Percentiles rank a stretch among this genome's conserved stretches.
Conservation (phyloP, 2,888 invertebrate species). For the Disparrhopalites patrizii region DNA sequence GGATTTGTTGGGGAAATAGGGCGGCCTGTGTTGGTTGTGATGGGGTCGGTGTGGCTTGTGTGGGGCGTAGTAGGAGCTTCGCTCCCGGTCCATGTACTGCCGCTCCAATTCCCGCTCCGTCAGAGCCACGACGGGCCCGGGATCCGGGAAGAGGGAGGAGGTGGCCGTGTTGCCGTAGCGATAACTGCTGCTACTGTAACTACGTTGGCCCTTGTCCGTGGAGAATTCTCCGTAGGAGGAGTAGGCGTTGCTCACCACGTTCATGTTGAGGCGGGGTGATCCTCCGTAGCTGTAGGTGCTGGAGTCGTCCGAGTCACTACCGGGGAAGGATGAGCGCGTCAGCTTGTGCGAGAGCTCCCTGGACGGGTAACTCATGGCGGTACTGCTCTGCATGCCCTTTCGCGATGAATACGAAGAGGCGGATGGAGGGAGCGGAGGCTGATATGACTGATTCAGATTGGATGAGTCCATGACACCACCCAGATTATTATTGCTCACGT, state of each 20-base stretch:
- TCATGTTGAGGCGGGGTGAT: constrained; percentile 21
- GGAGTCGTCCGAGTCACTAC: constrained; percentile 47
- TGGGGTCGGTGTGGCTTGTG: constrained; percentile 40
- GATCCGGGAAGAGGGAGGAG: neutral
- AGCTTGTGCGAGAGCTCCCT: constrained; percentile 16
- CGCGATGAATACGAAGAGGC: no score
- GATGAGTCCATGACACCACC: constrained; percentile 1
- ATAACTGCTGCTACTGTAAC: constrained; percentile 17
- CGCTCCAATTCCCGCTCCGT: constrained; percentile 35
- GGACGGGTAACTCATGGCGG: neutral
- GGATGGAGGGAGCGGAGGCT: neutral
- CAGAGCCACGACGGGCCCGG: neutral
- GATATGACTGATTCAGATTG: neutral
- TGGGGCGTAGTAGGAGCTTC: constrained; percentile 47
- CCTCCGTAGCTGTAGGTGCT: constrained; percentile 35
- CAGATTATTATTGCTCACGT: neutral
- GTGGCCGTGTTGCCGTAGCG: constrained; percentile 14
- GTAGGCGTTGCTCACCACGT: neutral
- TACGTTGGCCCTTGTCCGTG: neutral
- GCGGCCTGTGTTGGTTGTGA: constrained; percentile 25
- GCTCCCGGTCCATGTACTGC: constrained; percentile 39
- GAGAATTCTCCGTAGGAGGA: neutral
- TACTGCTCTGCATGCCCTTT: neutral
- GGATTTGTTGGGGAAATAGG: constrained; percentile 44
- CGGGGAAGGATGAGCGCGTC: constrained; percentile 26